Evolutionary conservation across 1,140 invertebrate genomes (phyloP).

Genomic region (Euura saliciscinereae): DNA sequence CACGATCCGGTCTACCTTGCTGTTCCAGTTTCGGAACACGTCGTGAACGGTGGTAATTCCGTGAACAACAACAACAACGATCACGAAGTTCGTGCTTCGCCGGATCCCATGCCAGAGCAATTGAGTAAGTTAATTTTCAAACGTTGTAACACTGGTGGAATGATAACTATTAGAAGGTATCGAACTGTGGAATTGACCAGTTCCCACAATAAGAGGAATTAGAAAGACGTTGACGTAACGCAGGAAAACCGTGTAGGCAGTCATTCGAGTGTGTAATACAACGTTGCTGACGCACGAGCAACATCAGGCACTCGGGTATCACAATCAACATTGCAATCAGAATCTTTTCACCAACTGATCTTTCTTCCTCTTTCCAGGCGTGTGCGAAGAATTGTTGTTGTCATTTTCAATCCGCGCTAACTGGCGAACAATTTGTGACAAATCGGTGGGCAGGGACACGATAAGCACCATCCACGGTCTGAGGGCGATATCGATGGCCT

Average conservation of each 20-base stretch:
- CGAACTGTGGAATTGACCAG: not conserved
- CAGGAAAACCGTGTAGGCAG: not conserved
- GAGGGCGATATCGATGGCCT: slow-evolving; percentile 85
- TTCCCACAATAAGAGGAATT: not conserved
- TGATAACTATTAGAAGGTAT: not conserved
- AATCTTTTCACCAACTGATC: not conserved
- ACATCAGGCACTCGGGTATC: not conserved
- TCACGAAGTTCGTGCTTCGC: slow-evolving; percentile 62
- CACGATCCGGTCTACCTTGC: slow-evolving; percentile 52
- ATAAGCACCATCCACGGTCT: slow-evolving; percentile 84
- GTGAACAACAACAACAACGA: slow-evolving; percentile 58
- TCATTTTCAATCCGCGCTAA: slow-evolving; percentile 81
- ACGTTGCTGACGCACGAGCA: not conserved
- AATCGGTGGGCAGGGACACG: slow-evolving; percentile 78
- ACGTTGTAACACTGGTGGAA: not conserved
- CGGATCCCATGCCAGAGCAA: slow-evolving; percentile 52
- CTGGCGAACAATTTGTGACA: slow-evolving; percentile 77
- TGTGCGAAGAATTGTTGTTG: slow-evolving; percentile 74
- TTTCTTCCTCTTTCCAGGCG: slow-evolving; percentile 49
- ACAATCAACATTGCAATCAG: not conserved
- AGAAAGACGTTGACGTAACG: not conserved
- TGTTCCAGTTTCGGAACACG: slow-evolving; percentile 51
- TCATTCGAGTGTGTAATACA: not conserved
- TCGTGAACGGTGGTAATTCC: slow-evolving; percentile 29
- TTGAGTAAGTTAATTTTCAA: slow-evolving; percentile 39